Evolutionary conservation across 1,140 invertebrate genomes (phyloP).

Genomic region (Leptopilina boulardi): DNA sequence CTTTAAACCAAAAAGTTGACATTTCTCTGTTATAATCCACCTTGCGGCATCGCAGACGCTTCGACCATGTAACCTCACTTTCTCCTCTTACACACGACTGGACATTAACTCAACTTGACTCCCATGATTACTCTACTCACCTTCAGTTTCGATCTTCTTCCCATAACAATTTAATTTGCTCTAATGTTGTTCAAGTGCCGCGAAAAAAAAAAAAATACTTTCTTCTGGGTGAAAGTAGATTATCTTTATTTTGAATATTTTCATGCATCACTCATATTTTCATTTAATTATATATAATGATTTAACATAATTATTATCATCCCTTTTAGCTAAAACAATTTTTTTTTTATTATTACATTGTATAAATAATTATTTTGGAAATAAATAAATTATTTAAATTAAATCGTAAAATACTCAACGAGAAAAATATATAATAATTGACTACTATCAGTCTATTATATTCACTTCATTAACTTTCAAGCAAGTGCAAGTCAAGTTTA

Average conservation of each 20-base stretch:
- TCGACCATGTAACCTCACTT: slow-evolving; percentile 57
- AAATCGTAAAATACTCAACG: no score
- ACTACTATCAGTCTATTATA: background rate
- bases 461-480: slow-evolving; percentile 12
- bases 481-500: slow-evolving; percentile 25
- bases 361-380: no score
- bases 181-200: background rate
- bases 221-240: background rate
- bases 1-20: no score
- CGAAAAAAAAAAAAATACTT: slow-evolving; percentile 21
- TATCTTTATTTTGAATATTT: slow-evolving; percentile 1
- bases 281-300: no score
- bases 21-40: slow-evolving; percentile 12
- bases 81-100: slow-evolving; percentile 49
- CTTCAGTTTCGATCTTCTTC: slow-evolving; percentile 26
- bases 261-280: background rate
- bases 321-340: no score
- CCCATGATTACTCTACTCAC: slow-evolving; percentile 2
- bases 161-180: slow-evolving; percentile 7
- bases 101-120: slow-evolving; percentile 31
- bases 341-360: no score
- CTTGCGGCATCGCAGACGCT: slow-evolving; percentile 54
- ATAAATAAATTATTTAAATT: no score
- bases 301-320: no score
- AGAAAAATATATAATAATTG: background rate